Conservation (phyloP, 1,140 invertebrate species). For the Drosophila tropicalis region DNA sequence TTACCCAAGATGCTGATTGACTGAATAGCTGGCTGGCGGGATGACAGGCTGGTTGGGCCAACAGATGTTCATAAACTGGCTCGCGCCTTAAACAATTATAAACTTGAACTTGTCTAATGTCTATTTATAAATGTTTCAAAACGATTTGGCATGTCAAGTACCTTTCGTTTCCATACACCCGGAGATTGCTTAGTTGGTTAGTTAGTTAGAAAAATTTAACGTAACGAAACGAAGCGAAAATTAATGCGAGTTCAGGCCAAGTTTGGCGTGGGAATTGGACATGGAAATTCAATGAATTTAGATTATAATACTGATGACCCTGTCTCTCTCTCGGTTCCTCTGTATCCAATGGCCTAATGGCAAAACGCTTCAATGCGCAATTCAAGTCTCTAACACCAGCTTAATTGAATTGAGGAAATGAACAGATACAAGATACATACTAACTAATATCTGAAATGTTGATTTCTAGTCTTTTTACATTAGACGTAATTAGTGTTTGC, state of each 20-base stretch:
- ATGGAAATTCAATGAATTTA: conserved; percentile 7
- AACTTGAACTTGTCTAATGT: conserved; percentile 60
- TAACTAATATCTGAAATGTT: conserved; percentile 50
- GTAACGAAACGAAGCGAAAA: conserved; percentile 16
- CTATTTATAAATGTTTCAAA: conserved; percentile 59
- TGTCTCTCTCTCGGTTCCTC: not conserved
- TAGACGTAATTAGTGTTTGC: conserved; percentile 53
- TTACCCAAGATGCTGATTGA: conserved; percentile 42
- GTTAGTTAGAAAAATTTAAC: conserved; percentile 32
- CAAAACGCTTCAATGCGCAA: conserved; percentile 63
- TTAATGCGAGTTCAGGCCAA: not conserved
- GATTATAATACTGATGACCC: conserved; percentile 40
- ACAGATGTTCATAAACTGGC: conserved; percentile 54
- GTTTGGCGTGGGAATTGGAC: conserved; percentile 61
- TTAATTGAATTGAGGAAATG: conserved; percentile 57
- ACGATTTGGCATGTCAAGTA: conserved; percentile 48
- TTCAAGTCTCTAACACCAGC: conserved; percentile 59
- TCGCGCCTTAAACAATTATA: conserved; percentile 53
- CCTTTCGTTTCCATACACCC: conserved; percentile 50
- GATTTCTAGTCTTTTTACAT: conserved; percentile 53
- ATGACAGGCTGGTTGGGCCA: conserved; percentile 14
- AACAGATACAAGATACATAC: not conserved
- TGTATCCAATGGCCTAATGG: conserved; percentile 38
- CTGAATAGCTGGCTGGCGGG: conserved; percentile 23
- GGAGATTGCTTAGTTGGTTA: conserved; percentile 54